These are phyloP conservation scores for Zaprionus davidi DNA, from an alignment of 1,140 invertebrate genomes.

Conservation along the genomic window DNA sequence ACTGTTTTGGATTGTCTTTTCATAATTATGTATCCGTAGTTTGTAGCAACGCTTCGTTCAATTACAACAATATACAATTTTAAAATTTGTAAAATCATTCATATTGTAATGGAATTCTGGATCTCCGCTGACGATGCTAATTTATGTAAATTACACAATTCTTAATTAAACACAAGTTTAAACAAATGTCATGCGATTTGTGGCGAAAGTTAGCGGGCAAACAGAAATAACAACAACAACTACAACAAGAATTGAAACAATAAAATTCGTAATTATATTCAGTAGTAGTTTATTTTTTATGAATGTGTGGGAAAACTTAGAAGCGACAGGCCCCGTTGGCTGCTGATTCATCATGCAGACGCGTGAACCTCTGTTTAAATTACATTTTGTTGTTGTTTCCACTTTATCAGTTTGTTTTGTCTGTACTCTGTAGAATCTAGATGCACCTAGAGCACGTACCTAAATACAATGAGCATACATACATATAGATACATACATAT, in stretches of 20 bases:
- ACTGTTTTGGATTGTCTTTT: slow-evolving; percentile 23
- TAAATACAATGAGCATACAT: slow-evolving; percentile 11
- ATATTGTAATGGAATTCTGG: slow-evolving; percentile 28
- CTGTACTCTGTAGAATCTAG: slow-evolving; percentile 15
- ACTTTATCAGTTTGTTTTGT: slow-evolving; percentile 37
- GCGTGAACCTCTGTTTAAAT: slow-evolving; percentile 55
- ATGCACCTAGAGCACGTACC: slow-evolving; percentile 20
- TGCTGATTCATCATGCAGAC: slow-evolving; percentile 55
- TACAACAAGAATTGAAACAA: slow-evolving; percentile 37
- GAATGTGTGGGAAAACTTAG: slow-evolving; percentile 44
- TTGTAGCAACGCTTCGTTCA: slow-evolving; percentile 15
- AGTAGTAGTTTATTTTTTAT: slow-evolving; percentile 33
- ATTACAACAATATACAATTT: slow-evolving; percentile 25
- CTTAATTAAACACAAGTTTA: slow-evolving; percentile 63
- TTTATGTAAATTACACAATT: slow-evolving; percentile 69
- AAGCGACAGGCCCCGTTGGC: slow-evolving; percentile 1
- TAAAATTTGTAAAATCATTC: slow-evolving; percentile 4
- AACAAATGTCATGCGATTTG: slow-evolving; percentile 58
- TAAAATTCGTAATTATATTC: slow-evolving; percentile 48
- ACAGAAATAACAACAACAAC: slow-evolving; percentile 13
- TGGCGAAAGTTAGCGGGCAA: slow-evolving; percentile 45
- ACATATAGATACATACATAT: not conserved
- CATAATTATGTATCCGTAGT: slow-evolving; percentile 11
- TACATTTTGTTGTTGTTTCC: slow-evolving; percentile 6
- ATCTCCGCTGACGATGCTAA: slow-evolving; percentile 38